Evolutionary conservation across 2,888 invertebrate genomes (phyloP).

Genomic region (Drosophila nigricruria): DNA sequence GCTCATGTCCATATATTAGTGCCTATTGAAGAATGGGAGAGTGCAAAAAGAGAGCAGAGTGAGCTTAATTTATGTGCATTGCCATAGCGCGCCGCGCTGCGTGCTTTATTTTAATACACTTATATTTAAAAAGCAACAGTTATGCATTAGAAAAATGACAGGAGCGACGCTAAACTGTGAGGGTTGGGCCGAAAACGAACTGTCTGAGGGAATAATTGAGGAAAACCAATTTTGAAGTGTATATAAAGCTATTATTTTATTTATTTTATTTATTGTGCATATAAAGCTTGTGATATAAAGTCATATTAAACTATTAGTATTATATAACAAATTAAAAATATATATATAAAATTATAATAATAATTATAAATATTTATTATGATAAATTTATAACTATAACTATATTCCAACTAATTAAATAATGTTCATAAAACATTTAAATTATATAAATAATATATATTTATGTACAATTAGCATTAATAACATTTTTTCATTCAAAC

Average conservation of each 20-base stretch:
- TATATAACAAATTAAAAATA: too few relatives aligned
- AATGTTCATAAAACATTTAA: too few relatives aligned
- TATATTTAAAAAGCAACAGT: constrained; percentile 60
- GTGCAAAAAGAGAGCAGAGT: constrained; percentile 19
- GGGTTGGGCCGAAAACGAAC: not conserved
- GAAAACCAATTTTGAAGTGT: not conserved
- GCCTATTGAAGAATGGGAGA: constrained; percentile 21
- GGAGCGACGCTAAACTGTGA: constrained; percentile 19
- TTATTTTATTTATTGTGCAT: too few relatives aligned
- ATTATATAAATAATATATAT: not conserved
- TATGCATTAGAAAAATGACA: constrained; percentile 39
- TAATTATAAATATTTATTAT: too few relatives aligned
- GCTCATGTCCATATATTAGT: constrained; percentile 39
- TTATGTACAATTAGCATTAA: not conserved
- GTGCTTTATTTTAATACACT: constrained; percentile 52
- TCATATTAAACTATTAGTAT: too few relatives aligned
- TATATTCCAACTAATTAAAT: too few relatives aligned
- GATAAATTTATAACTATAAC: too few relatives aligned
- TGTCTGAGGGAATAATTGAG: not conserved
- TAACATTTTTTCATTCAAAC: not conserved
- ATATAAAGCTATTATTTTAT: too few relatives aligned
- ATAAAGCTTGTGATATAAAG: too few relatives aligned
- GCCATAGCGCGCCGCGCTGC: constrained; percentile 23
- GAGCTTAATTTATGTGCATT: constrained; percentile 46
- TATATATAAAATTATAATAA: too few relatives aligned